Base-by-base conservation (phyloP, 2,888 invertebrate genomes). In the Nymphalis polychloros region DNA sequence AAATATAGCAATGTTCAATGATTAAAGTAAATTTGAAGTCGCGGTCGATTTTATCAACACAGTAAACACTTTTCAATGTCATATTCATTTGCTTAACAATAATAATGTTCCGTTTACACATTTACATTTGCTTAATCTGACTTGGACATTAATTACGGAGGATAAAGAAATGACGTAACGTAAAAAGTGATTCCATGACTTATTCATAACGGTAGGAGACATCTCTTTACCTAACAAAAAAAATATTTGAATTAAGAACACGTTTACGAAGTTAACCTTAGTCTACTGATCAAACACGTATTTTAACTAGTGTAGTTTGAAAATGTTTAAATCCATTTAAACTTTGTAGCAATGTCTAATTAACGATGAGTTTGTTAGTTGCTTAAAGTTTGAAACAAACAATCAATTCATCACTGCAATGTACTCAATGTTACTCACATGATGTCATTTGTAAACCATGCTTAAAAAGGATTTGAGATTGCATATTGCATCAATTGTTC, bases 231-330 rank as follows among this genome's bases (percentile, higher is more conserved):
- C 31, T 48, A 47, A 41, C 59, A 31, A 27, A 31, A n/a, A 2
- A 47, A 19, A 47, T 62, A 31, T 41, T 64, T 47, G 49, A n/a
- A n/a, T 31, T 60, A 6, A 46, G 20, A 23, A 59, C 66, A 55
- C 63, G 69, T 60, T 69, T 17, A 20, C 19, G 17, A 59, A 41
- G 31, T n/a, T 55, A 55, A 55, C 17, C 17, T 23, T 52, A 52
- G 8, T 53, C 31, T 55, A 23, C 17, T 17, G 27, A 23, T 7
- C 6, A 55, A 55, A 23, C 57, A 60, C 57, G 35, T 66, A 55
- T 47, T 35, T 53, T 35, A 48, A 48, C 47, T n/a, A 60, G 17
- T 41, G 13, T 50, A n/a, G 50, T 19, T 50, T 8, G 8, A 50
- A 50, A 50, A 50, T 50, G 50, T 50, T 50, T 50, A 6, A 55